Evolutionary conservation across 2,113 vertebrate species (phyloP).

Genomic region (Cacatua alba): DNA sequence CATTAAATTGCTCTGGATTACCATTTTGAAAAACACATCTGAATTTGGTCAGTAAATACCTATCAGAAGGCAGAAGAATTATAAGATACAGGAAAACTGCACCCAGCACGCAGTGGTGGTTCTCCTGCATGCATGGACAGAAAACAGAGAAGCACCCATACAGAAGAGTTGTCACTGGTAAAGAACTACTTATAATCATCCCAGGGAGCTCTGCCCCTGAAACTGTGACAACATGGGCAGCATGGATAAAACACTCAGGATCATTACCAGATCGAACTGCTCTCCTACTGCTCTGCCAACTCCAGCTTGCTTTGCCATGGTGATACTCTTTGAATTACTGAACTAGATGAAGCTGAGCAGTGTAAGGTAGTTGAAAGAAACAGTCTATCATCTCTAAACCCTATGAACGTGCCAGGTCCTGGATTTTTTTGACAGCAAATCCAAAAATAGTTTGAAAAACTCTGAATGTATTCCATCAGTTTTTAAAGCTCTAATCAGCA

Average conservation of each 20-base stretch:
- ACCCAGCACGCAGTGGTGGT: fast-evolving
- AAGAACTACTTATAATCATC: neutral
- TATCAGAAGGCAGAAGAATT: neutral
- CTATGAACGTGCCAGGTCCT: neutral
- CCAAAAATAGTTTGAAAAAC: neutral
- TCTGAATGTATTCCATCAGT: neutral
- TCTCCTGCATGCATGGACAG: neutral
- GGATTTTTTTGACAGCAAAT: neutral
- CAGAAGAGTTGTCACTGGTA: fast-evolving
- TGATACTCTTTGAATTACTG: neutral
- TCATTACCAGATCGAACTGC: neutral
- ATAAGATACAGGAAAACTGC: neutral
- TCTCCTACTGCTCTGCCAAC: neutral
- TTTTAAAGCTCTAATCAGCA: neutral
- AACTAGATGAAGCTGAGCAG: neutral
- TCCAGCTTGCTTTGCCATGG: neutral
- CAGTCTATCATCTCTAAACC: neutral
- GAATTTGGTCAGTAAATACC: neutral
- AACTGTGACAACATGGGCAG: neutral
- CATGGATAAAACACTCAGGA: neutral
- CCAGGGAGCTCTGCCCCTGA: neutral
- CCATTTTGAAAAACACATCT: neutral
- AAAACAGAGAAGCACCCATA: neutral
- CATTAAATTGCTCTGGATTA: neutral
- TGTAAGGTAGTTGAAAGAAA: neutral